Base-by-base conservation (phyloP, 37 sponge, comb jelly and placozoan genomes). In the Theonella swinhoei region DNA sequence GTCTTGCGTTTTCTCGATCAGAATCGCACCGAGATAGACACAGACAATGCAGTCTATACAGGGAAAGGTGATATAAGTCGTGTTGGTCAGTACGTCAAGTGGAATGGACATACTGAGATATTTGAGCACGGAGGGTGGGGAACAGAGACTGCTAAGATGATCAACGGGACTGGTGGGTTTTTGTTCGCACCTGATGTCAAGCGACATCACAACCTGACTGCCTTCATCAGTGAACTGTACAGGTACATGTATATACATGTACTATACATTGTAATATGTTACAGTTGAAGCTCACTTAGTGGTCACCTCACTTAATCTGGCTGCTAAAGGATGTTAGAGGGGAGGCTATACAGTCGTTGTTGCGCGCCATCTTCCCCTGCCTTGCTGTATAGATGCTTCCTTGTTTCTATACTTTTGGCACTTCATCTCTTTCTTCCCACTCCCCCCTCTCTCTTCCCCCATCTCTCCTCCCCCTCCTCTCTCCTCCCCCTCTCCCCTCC, bases 111-210 rank as follows among this genome's bases (percentile, higher is more conserved):
- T 1, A 79, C 68, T 0, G 61, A 74, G 8, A 85, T 95, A 0
- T 47, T 17, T 14, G 14, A 47, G 14, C 54, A 47, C 14, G 67
- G 42, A 0, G 79, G 80, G 1, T 95, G 95, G 95, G 77, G 83
- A 36, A 79, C 85, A 2, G 68, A 59, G 22, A 39, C 58, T 59
- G 95, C 91, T 1, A 31, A 80, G 0, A 65, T 33, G 70, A 58
- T 95, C 37, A 74, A 83, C n/a, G 95, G 95, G 0, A 91, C 91
- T 0, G 95, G 80, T 0, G 95, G 88, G 17, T 73, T 77, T 70
- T 29, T 91, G 69, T 91, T 95, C 62, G 87, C 88, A 37, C 95
- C 95, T 41, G 86, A 70, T 0, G 66, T 95, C 2, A 72, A 78
- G 0, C 70, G 72, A 26, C 40, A 34, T 23, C 87, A 91, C n/a